Conservation (phyloP, 2,888 invertebrate species). For the Arge pagana region DNA sequence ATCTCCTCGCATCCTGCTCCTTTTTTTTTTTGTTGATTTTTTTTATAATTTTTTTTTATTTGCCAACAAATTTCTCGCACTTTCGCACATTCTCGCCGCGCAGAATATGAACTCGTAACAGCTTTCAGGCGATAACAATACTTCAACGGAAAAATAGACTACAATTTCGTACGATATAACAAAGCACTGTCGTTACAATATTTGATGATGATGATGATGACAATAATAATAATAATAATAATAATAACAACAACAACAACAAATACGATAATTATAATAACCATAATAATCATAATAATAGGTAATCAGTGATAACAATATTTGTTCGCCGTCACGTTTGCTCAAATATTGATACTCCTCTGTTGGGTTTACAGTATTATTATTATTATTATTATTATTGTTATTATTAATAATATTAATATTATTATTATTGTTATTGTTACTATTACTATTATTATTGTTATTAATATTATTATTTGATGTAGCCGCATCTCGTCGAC, state of each 20-base stretch:
- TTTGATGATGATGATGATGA: no score
- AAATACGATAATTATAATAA: no score
- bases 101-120: constrained; percentile 19
- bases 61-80: not conserved
- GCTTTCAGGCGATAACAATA: constrained; percentile 19
- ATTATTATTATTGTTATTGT: not conserved
- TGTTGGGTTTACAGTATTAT: not conserved
- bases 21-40: constrained; percentile 1
- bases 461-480: not conserved
- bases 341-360: constrained; percentile 5
- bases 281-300: constrained; percentile 16
- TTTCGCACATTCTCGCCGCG: constrained; percentile 17
- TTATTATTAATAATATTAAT: not conserved
- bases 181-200: constrained; percentile 21
- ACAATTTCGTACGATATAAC: constrained; percentile 21
- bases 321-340: constrained; percentile 11
- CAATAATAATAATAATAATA: constrained; percentile 18
- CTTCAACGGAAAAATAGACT: constrained; percentile 22
- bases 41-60: not conserved
- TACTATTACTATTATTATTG: constrained; percentile 15
- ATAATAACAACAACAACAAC: no score
- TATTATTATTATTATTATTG: constrained; percentile 15
- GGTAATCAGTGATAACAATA: no score
- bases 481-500: constrained; percentile 7
- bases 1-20: not conserved